Base-by-base conservation (phyloP, 2,888 invertebrate genomes). In the Metopia argyrocephala region DNA sequence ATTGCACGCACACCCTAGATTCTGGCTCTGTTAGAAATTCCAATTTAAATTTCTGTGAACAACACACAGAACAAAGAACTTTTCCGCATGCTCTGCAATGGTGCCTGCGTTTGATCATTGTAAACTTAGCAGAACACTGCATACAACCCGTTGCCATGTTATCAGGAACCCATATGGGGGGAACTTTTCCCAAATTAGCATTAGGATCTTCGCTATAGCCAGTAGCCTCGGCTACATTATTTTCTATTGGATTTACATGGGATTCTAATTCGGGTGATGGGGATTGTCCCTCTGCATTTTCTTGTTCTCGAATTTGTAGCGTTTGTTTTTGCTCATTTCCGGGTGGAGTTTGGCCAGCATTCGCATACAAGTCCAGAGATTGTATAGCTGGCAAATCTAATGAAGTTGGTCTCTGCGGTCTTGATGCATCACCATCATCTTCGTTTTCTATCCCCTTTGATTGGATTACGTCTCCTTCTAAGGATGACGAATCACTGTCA, bases 151-250 rank as follows among this genome's bases (percentile, higher is more conserved):
- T 91, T 5, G 96, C 95, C 85, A 95, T 95, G 3, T 93, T 92
- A 89, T 97, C 97, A 0, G 96, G 96, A 66, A 97, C 94, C 97
- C 97, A 97, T 85, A 94, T 93, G 0, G 97, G 97, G 15, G 95
- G 94, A 71, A 94, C 92, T 87, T 94, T 94, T 1, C 96, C 96
- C 70, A 96, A 89, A 82, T 91, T 88, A 15, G 89, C 89, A 69
- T 87, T 86, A 0, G 88, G 89, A 84, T 88, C 88, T 50, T 78
- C 81, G 59, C 88, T 88, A 46, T 86, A 88, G 25, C 88, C 88
- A 2, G 86, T 87, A 1, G 89, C 88, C 73, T 87, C 88, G 15
- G 87, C 86, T 21, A 84, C 64, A 6, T 83, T 84, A 27, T 75
- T 62, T 23, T 21, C 21, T 12, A 68, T 50, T 20, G 54, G 54